Evolutionary conservation across 2,113 vertebrate species (phyloP).

Genomic region (Corythornis madagascariensis): DNA sequence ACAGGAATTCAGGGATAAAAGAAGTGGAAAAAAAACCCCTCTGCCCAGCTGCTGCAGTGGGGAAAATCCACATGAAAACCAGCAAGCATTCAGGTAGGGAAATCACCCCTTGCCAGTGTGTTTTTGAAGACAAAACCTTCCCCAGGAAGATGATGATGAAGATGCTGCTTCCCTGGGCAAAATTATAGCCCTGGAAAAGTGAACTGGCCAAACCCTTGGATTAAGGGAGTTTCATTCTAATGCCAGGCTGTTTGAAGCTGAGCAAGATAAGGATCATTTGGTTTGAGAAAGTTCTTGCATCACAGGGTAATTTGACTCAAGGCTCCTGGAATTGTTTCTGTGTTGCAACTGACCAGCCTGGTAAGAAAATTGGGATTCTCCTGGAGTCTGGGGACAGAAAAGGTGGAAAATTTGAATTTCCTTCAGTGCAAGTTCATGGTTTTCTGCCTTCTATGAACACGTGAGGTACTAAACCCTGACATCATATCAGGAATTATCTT

Average conservation of each 20-base stretch:
- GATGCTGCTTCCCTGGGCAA: constrained; percentile 3
- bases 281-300: constrained; percentile 46
- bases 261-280: constrained; percentile 30
- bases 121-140: constrained; percentile 42
- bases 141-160: constrained; percentile 20
- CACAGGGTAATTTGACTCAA: not conserved
- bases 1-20: not conserved
- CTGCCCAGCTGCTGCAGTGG: not conserved
- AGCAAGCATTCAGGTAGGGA: constrained; percentile 10
- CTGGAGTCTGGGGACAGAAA: not conserved
- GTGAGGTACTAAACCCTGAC: not conserved
- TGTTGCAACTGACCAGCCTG: not conserved
- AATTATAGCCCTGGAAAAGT: not conserved
- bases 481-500: not conserved
- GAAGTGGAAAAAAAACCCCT: not conserved
- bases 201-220: not conserved
- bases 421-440: not conserved
- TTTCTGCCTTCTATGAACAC: not conserved
- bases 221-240: constrained; percentile 36
- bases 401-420: not conserved
- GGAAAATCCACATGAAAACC: constrained; percentile 9
- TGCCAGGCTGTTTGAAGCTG: not conserved
- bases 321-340: not conserved
- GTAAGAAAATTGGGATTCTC: not conserved
- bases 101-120: not conserved